Evolutionary conservation across 2,113 vertebrate genomes (phyloP).

Genomic region (Aix galericulata): DNA sequence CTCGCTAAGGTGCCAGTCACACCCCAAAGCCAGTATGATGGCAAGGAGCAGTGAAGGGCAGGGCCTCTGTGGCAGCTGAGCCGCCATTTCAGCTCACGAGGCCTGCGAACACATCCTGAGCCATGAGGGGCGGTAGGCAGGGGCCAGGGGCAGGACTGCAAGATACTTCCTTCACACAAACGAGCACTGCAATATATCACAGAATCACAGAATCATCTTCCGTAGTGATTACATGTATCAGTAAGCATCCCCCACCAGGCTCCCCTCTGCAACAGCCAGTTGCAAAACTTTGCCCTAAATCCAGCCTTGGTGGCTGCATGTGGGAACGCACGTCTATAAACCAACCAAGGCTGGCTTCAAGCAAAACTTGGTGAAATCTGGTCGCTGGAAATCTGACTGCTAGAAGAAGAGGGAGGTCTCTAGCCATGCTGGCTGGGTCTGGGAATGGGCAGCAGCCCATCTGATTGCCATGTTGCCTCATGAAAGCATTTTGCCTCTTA

Average conservation of each 20-base stretch:
- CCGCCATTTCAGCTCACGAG: not conserved
- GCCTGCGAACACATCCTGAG: not conserved
- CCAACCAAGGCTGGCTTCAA: not conserved
- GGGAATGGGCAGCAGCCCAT: not conserved
- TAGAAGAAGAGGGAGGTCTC: not conserved
- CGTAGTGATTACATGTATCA: not conserved
- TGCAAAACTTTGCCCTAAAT: not conserved
- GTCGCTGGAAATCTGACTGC: not conserved
- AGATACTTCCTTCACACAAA: not conserved
- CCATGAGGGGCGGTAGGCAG: not conserved
- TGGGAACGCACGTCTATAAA: not conserved
- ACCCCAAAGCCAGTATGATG: not conserved
- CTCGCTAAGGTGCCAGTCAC: not conserved
- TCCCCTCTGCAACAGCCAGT: not conserved
- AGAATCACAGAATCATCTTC: not conserved
- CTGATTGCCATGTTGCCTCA: accelerated
- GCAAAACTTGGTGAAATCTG: not conserved
- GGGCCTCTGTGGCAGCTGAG: not conserved
- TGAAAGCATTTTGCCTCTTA: not conserved
- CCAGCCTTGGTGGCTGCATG: not conserved
- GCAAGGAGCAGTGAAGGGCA: not conserved
- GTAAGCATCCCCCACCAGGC: not conserved
- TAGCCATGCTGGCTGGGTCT: not conserved
- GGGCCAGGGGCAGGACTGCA: not conserved
- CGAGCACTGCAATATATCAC: not conserved